Evolutionary conservation across 2,888 invertebrate species (phyloP).

Genomic region (Latrodectus elegans): DNA sequence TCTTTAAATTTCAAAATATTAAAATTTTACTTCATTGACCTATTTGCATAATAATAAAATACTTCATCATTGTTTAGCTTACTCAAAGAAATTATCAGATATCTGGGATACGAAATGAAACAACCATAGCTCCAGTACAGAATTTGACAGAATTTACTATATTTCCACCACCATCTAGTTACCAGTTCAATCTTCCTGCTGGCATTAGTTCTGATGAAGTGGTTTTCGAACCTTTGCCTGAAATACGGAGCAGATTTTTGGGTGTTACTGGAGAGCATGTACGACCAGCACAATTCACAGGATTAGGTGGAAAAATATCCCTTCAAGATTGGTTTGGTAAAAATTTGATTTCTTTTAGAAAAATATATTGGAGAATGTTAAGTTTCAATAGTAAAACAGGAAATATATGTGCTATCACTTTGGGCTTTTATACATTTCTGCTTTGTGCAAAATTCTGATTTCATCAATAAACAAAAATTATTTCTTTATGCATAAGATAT

Average conservation of each 20-base stretch:
- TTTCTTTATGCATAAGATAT: too few species aligned
- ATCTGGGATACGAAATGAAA: constrained; percentile 3
- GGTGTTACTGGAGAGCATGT: constrained; percentile 23
- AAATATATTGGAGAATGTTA: too few species aligned
- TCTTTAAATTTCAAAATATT: too few species aligned
- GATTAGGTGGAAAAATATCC: constrained; percentile 56
- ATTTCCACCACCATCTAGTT: constrained; percentile 60
- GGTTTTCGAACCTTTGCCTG: constrained; percentile 64
- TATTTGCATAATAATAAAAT: neutral
- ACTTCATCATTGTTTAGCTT: constrained; percentile 10
- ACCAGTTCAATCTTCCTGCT: constrained; percentile 41
- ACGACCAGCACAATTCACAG: constrained; percentile 54
- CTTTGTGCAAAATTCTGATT: too few species aligned
- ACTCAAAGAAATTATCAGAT: constrained; percentile 47
- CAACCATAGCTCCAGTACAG: constrained; percentile 15
- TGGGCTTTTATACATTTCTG: too few species aligned
- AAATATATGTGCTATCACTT: too few species aligned
- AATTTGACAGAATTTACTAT: constrained; percentile 60
- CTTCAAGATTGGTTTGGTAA: constrained; percentile 67
- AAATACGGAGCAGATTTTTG: constrained; percentile 50
- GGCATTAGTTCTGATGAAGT: constrained; percentile 52
- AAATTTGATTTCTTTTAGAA: neutral
- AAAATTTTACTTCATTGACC: too few species aligned
- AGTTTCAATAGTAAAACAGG: too few species aligned
- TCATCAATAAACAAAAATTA: too few species aligned